phyloP scores from a whole-genome alignment of 2,888 invertebrate species.

The Tortrix viridana region DNA sequence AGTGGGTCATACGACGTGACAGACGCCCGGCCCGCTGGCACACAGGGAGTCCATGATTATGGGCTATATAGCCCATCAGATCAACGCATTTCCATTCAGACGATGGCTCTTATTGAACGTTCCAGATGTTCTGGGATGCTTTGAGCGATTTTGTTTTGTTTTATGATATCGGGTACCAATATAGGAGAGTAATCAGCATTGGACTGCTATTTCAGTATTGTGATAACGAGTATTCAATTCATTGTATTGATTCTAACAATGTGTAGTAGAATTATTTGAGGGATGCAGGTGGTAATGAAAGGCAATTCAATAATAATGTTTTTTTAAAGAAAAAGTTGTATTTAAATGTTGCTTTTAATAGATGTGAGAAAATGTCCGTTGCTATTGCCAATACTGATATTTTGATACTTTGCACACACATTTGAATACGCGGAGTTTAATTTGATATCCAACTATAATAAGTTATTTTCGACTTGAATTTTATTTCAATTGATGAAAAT shows the following conservation, averaged over 20 bases:
- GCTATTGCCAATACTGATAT: too few relatives aligned
- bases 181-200: slow-evolving; percentile 46
- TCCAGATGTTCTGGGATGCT: slow-evolving; percentile 57
- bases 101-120: slow-evolving; percentile 64
- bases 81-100: slow-evolving; percentile 68
- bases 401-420: too few relatives aligned
- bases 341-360: too few relatives aligned
- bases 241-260: slow-evolving; percentile 12
- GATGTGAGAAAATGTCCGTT: too few relatives aligned
- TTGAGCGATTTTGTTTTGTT: slow-evolving; percentile 58
- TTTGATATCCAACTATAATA: too few relatives aligned
- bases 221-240: slow-evolving; percentile 12
- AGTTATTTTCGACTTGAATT: too few relatives aligned
- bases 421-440: too few relatives aligned
- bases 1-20: slow-evolving; percentile 78
- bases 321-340: too few relatives aligned
- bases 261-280: too few relatives aligned
- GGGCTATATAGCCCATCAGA: slow-evolving; percentile 66
- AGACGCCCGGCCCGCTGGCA: slow-evolving; percentile 71
- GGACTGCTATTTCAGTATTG: slow-evolving; percentile 8
- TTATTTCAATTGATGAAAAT: too few relatives aligned
- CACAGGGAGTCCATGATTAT: slow-evolving; percentile 67
- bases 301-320: too few relatives aligned
- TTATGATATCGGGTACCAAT: slow-evolving; percentile 54
- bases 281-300: too few relatives aligned